These are phyloP conservation scores for Colletes collaris DNA, from an alignment of 2,888 invertebrate genomes.

Conservation along the genomic window DNA sequence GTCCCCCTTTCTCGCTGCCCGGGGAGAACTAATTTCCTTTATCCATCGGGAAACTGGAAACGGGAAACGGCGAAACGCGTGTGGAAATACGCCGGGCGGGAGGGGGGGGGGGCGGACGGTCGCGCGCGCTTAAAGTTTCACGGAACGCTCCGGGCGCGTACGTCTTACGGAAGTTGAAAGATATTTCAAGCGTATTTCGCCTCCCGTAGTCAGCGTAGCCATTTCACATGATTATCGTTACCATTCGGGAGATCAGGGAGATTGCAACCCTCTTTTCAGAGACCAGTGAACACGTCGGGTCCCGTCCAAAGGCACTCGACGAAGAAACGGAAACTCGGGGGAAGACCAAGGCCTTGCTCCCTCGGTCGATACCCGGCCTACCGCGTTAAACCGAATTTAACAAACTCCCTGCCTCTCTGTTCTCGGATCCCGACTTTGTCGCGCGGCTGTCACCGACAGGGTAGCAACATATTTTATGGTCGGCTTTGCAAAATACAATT, in stretches of 20 bases:
- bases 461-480: constrained; percentile 29
- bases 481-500: constrained; percentile 22
- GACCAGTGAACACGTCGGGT: constrained; percentile 46
- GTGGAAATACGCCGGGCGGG: background rate
- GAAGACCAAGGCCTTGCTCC: constrained; percentile 7
- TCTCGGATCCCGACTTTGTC: constrained; percentile 4
- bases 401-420: constrained; percentile 41
- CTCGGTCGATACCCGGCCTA: constrained; percentile 44
- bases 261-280: constrained; percentile 46
- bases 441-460: constrained; percentile 17
- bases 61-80: background rate
- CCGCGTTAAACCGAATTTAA: constrained; percentile 71
- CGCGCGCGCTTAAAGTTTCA: constrained; percentile 7
- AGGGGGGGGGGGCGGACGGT: background rate
- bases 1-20: background rate
- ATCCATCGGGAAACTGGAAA: background rate
- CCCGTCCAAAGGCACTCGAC: constrained; percentile 49
- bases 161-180: constrained; percentile 13
- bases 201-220: constrained; percentile 26
- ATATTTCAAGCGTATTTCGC: constrained; percentile 26
- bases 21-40: constrained; percentile 20
- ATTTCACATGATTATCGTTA: constrained; percentile 56
- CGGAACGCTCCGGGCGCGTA: background rate
- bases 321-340: constrained; percentile 36
- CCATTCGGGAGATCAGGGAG: constrained; percentile 34